Percentiles rank a stretch among this genome's conserved stretches.
Evolutionary conservation across 2,113 vertebrate species (phyloP).

Genomic region (Petroica traversi): DNA sequence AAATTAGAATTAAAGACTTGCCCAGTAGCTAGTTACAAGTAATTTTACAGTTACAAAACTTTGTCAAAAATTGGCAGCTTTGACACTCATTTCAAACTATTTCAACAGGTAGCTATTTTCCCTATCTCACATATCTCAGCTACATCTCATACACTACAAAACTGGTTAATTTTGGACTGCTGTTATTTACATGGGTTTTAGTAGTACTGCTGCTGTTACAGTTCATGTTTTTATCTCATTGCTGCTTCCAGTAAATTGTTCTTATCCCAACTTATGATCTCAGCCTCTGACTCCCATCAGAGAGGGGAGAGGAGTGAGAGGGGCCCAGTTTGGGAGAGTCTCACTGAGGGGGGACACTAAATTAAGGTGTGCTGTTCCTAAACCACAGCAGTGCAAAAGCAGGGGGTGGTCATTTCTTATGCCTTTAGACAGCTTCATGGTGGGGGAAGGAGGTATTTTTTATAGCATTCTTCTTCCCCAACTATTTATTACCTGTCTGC

Average conservation of each 20-base stretch:
- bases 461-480: neutral
- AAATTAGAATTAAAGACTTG: neutral
- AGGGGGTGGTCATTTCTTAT: neutral
- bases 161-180: neutral
- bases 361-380: neutral
- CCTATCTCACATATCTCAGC: no score
- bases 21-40: neutral
- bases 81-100: neutral
- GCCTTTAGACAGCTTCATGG: neutral
- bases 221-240: neutral
- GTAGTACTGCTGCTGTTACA: neutral
- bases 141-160: neutral
- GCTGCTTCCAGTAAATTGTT: neutral
- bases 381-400: neutral
- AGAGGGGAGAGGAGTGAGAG: neutral
- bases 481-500: neutral
- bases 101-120: neutral
- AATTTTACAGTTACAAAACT: neutral
- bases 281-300: neutral
- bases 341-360: rapidly evolving
- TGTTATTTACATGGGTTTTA: neutral
- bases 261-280: neutral
- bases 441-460: rapidly evolving
- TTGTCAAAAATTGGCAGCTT: neutral
- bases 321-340: neutral